phyloP scores from a whole-genome alignment of 1,140 invertebrate genomes.

The Aleiodes sp. region DNA sequence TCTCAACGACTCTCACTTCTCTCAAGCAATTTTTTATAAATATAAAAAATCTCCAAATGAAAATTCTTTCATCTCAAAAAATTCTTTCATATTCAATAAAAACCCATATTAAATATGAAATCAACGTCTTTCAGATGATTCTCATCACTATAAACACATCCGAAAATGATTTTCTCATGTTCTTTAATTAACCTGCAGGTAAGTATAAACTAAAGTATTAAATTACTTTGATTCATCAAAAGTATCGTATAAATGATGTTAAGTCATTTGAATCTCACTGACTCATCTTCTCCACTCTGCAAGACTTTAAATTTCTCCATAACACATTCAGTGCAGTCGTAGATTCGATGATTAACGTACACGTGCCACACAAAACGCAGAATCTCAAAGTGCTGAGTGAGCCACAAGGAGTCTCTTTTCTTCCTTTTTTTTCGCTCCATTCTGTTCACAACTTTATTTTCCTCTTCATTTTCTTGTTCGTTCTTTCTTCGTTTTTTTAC shows the following conservation, averaged over 20 bases:
- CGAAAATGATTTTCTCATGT: background rate
- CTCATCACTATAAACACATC: too few species aligned
- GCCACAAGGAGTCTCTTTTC: background rate
- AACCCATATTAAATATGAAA: too few species aligned
- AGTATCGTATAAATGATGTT: background rate
- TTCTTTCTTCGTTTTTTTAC: background rate
- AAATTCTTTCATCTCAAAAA: too few species aligned
- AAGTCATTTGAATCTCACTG: conserved; percentile 13
- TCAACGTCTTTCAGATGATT: too few species aligned
- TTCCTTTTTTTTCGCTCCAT: background rate
- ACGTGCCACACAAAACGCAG: conserved; percentile 24
- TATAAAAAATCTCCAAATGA: too few species aligned
- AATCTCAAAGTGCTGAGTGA: conserved; percentile 27
- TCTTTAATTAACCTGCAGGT: background rate
- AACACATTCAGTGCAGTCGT: background rate
- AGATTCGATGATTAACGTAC: conserved; percentile 31
- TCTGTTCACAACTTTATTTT: too few species aligned
- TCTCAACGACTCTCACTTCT: too few species aligned
- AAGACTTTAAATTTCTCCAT: background rate
- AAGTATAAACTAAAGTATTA: background rate
- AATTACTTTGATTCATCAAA: conserved; percentile 16
- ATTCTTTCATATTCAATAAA: too few species aligned
- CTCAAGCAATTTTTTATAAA: too few species aligned
- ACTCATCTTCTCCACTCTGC: background rate
- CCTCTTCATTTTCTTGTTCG: background rate